Evolutionary conservation across 2,113 vertebrate species (phyloP).

Genomic region (Ibidorhyncha struthersii): DNA sequence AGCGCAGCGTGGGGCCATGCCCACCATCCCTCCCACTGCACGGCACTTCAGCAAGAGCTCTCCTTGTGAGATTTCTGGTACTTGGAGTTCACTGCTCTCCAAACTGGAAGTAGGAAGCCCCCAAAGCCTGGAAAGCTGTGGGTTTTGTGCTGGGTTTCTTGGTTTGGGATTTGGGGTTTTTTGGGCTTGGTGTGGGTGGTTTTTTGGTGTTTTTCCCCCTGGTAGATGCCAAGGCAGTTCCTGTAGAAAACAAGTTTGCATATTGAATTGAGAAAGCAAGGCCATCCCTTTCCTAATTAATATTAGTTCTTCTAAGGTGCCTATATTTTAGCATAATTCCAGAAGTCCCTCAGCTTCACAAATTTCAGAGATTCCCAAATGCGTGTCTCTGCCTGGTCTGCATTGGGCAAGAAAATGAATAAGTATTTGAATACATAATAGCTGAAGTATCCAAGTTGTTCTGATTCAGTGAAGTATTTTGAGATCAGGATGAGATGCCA

Average conservation of each 20-base stretch:
- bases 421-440: neutral
- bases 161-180: too few relatives aligned
- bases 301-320: neutral
- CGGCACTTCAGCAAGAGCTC: neutral
- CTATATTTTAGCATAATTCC: neutral
- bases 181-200: accelerated
- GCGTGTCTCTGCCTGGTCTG: neutral
- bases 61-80: neutral
- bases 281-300: neutral
- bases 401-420: neutral
- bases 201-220: too few relatives aligned
- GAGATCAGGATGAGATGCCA: neutral
- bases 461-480: neutral
- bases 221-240: neutral
- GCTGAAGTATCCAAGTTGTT: neutral
- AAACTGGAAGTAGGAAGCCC: neutral
- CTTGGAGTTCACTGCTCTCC: neutral
- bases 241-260: neutral
- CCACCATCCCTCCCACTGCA: neutral
- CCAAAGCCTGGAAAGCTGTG: neutral
- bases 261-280: neutral
- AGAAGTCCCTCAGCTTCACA: neutral
- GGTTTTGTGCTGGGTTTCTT: neutral
- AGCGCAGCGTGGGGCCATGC: neutral
- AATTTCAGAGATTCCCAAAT: neutral